These are phyloP conservation scores for Xanthia icteritia DNA, from an alignment of 2,888 invertebrate species.

Conservation along the genomic window DNA sequence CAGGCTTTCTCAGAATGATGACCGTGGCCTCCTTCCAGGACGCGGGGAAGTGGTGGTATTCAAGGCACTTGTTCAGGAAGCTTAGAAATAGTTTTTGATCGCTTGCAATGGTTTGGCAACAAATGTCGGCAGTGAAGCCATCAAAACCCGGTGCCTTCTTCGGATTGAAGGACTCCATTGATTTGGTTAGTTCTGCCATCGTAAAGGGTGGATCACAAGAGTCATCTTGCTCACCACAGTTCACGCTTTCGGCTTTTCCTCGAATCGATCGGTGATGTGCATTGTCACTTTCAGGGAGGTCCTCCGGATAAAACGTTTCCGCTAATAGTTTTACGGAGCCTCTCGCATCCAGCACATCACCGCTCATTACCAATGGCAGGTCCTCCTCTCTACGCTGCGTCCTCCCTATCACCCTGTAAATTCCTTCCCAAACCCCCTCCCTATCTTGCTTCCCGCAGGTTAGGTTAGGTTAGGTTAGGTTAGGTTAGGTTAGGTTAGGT, in stretches of 20 bases:
- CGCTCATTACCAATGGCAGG: neutral
- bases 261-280: neutral
- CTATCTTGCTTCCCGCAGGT: slow-evolving; percentile 40
- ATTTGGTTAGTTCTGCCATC: neutral
- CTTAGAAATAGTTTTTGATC: neutral
- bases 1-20: neutral
- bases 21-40: slow-evolving; percentile 1
- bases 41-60: neutral
- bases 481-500: too few relatives aligned
- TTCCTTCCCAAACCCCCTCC: too few relatives aligned
- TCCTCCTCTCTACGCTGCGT: slow-evolving; percentile 20
- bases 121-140: neutral
- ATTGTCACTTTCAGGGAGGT: neutral
- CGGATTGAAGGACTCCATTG: slow-evolving; percentile 43
- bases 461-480: too few relatives aligned
- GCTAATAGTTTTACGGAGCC: neutral
- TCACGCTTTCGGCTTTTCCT: neutral
- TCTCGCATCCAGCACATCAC: neutral
- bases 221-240: neutral
- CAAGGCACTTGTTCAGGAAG: neutral
- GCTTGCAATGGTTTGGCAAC: neutral
- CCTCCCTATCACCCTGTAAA: slow-evolving; percentile 36
- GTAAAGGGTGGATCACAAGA: slow-evolving; percentile 1
- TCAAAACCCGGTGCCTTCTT: slow-evolving; percentile 20
- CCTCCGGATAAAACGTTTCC: slow-evolving; percentile 14